phyloP scores from a whole-genome alignment of 2,888 invertebrate genomes.

The Lasioglossum oenotherae region DNA sequence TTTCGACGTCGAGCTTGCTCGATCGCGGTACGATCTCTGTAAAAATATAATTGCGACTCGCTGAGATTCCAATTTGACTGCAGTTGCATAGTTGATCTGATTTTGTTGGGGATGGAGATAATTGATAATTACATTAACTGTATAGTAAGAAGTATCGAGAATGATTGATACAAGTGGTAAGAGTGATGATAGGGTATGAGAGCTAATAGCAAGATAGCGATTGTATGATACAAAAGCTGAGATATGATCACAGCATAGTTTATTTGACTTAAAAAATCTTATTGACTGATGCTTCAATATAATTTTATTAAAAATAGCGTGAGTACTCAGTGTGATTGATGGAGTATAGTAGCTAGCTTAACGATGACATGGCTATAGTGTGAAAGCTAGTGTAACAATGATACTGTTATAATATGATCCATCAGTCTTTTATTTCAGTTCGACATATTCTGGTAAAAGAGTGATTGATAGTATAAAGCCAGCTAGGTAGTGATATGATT shows the following conservation, averaged over 20 bases:
- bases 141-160: neutral
- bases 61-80: neutral
- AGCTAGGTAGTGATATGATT: neutral
- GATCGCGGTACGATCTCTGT: conserved; percentile 6
- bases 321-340: neutral
- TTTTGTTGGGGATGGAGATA: neutral
- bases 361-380: neutral
- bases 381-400: neutral
- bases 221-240: neutral
- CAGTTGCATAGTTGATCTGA: neutral
- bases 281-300: neutral
- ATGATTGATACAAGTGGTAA: neutral
- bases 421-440: neutral
- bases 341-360: neutral
- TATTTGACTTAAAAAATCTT: neutral
- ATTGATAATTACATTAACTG: neutral
- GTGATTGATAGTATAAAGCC: neutral
- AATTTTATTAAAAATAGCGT: neutral
- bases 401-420: neutral
- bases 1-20: conserved; percentile 3
- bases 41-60: neutral
- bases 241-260: neutral
- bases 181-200: neutral
- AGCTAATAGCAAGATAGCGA: neutral
- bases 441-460: neutral